Evolutionary conservation across 2,113 vertebrate genomes (phyloP).

Genomic region (Protobothrops flavoviridis): DNA sequence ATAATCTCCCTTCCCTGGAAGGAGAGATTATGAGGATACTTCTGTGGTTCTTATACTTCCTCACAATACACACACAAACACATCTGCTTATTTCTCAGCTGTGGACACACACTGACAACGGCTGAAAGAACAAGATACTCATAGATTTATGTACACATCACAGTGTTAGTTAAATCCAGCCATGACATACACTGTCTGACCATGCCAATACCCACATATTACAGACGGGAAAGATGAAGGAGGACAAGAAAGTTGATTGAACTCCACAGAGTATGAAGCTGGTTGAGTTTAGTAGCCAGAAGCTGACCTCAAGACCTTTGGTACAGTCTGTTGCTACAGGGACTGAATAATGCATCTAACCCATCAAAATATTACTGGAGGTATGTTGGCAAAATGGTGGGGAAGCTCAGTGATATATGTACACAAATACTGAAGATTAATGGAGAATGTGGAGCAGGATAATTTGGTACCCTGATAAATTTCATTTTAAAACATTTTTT

Average conservation of each 20-base stretch:
- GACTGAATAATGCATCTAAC: slow-evolving; percentile 35
- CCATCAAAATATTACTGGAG: slow-evolving; percentile 22
- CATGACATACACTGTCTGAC: slow-evolving; percentile 25
- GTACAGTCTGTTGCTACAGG: slow-evolving; percentile 44
- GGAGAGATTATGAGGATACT: background rate
- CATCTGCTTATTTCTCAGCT: slow-evolving; percentile 39
- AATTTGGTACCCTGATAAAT: accelerated
- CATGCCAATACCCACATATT: slow-evolving; percentile 27
- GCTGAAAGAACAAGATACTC: slow-evolving; percentile 37
- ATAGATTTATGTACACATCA: slow-evolving; percentile 60
- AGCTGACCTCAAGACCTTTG: slow-evolving; percentile 51
- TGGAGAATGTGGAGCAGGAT: slow-evolving; percentile 8
- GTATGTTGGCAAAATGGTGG: slow-evolving; percentile 33
- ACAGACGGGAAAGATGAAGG: slow-evolving; percentile 25
- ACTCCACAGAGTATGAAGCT: slow-evolving; percentile 30
- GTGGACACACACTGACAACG: slow-evolving; percentile 23
- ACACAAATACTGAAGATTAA: slow-evolving; percentile 22
- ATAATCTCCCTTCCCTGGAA: slow-evolving; percentile 35
- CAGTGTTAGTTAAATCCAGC: slow-evolving; percentile 65
- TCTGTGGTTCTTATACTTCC: slow-evolving; percentile 36
- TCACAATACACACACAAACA: background rate
- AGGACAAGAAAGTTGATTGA: slow-evolving; percentile 32
- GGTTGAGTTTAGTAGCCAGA: slow-evolving; percentile 27
- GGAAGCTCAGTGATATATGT: background rate
- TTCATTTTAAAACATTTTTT: background rate